These are phyloP conservation scores for Trigoniulus corallinus DNA, from an alignment of 1,140 invertebrate genomes.

Conservation along the genomic window DNA sequence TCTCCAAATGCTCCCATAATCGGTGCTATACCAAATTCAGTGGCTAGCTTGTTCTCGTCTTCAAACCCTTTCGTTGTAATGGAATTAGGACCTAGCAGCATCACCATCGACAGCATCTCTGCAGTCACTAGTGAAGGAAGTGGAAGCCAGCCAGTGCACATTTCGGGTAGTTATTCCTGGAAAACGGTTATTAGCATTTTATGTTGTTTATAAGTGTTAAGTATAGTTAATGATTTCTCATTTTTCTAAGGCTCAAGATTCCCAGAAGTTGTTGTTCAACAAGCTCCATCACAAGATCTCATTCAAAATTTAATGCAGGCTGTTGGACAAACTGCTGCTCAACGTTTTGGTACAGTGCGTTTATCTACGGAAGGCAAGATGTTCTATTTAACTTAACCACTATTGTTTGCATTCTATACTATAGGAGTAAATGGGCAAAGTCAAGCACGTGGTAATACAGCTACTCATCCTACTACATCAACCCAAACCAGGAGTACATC, in stretches of 20 bases:
- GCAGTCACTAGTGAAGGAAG: constrained; percentile 18
- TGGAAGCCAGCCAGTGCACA: too few species aligned
- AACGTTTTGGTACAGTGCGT: constrained; percentile 19
- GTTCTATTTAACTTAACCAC: not conserved
- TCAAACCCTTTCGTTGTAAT: constrained; percentile 44
- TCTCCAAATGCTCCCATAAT: too few species aligned
- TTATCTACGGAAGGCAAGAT: too few species aligned
- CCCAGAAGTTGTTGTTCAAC: constrained; percentile 17
- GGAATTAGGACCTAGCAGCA: constrained; percentile 44
- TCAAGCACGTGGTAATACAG: constrained; percentile 6
- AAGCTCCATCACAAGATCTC: constrained; percentile 29
- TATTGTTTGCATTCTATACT: too few species aligned
- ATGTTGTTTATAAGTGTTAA: too few species aligned
- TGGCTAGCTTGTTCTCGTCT: constrained; percentile 3
- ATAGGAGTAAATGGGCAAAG: constrained; percentile 3
- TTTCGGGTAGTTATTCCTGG: too few species aligned
- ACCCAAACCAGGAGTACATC: constrained; percentile 24
- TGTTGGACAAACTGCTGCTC: constrained; percentile 20
- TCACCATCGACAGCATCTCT: constrained; percentile 37
- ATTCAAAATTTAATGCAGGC: constrained; percentile 42
- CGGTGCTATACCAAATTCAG: constrained; percentile 3
- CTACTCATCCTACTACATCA: constrained; percentile 11
- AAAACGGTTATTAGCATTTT: too few species aligned
- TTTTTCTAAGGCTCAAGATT: not conserved
- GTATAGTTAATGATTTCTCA: too few species aligned